Evolutionary conservation across 2,797 vertebrate genomes (phyloP).

Genomic region (Gambelia wislizenii): DNA sequence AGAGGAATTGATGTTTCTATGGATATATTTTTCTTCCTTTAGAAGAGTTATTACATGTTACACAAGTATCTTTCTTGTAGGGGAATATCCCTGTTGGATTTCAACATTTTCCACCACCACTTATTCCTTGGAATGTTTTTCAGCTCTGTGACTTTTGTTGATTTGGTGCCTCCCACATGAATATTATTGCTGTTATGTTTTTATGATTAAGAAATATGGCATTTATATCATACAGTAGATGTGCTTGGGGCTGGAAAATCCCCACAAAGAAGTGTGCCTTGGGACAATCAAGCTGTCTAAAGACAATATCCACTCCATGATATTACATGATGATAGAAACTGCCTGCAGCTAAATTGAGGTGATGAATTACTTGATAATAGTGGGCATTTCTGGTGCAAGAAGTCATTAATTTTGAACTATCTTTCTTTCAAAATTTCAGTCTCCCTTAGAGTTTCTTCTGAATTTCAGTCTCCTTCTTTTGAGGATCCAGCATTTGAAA

Average conservation of each 20-base stretch:
- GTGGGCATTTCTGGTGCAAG: background rate
- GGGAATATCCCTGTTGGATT: background rate
- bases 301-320: background rate
- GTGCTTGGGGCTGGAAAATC: background rate
- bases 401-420: background rate
- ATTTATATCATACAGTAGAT: background rate
- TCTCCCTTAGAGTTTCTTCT: background rate
- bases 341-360: background rate
- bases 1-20: background rate
- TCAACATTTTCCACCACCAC: background rate
- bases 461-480: background rate
- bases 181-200: background rate
- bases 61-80: background rate
- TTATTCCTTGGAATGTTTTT: background rate
- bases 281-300: background rate
- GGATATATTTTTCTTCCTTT: background rate
- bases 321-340: background rate
- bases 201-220: background rate
- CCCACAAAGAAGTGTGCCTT: background rate
- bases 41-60: background rate
- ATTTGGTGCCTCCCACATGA: background rate
- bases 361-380: background rate
- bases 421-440: background rate
- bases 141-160: background rate
- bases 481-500: background rate